Evolutionary conservation across 1,140 invertebrate species (phyloP).

Genomic region (Drosophila prosaltans): DNA sequence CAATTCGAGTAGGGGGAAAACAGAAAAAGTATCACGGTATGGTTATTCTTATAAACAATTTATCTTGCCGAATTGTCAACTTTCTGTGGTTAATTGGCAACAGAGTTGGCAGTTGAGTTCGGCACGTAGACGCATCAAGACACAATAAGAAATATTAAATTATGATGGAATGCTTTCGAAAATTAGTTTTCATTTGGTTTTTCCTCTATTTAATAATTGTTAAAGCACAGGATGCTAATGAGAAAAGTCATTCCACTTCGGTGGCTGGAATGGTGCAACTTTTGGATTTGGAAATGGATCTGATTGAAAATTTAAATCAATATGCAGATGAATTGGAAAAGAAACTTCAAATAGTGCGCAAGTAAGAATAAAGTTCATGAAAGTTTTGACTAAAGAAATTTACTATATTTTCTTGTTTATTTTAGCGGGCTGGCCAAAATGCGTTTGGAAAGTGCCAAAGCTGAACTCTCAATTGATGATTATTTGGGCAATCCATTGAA

Average conservation of each 20-base stretch:
- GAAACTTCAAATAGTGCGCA: slow-evolving; percentile 58
- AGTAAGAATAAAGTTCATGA: slow-evolving; percentile 26
- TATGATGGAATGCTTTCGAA: slow-evolving; percentile 29
- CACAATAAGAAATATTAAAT: background rate
- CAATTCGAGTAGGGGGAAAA: slow-evolving; percentile 2
- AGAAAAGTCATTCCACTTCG: slow-evolving; percentile 86
- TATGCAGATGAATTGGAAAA: slow-evolving; percentile 86
- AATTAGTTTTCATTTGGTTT: slow-evolving; percentile 23
- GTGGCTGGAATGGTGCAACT: slow-evolving; percentile 94
- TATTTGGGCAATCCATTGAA: slow-evolving; percentile 73
- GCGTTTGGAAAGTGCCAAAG: slow-evolving; percentile 88
- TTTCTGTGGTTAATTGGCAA: slow-evolving; percentile 26
- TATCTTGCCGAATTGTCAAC: slow-evolving; percentile 57
- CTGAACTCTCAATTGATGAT: slow-evolving; percentile 88
- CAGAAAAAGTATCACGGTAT: slow-evolving; percentile 5
- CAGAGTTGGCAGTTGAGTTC: slow-evolving; percentile 42
- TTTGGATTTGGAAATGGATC: slow-evolving; percentile 91
- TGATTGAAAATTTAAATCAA: slow-evolving; percentile 91
- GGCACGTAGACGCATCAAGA: slow-evolving; percentile 47
- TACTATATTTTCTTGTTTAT: background rate
- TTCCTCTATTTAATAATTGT: background rate
- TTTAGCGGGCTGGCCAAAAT: slow-evolving; percentile 40
- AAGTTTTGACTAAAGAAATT: background rate
- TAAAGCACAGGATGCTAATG: slow-evolving; percentile 17
- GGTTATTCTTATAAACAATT: slow-evolving; percentile 43